phyloP scores from a whole-genome alignment of 2,888 invertebrate genomes.

The Neoitamus cyanurus region DNA sequence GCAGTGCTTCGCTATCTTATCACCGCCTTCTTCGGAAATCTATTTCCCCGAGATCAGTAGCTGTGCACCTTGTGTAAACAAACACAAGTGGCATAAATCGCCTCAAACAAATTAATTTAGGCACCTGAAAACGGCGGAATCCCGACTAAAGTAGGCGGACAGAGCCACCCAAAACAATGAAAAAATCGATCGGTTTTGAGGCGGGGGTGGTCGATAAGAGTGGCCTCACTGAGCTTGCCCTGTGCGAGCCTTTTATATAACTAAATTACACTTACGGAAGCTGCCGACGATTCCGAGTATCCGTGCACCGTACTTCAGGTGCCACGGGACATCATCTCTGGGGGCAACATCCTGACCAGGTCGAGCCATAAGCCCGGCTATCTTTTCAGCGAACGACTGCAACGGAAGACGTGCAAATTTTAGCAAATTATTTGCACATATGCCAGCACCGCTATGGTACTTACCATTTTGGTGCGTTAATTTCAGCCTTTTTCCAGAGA shows the following conservation, averaged over 20 bases:
- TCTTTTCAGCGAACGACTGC: constrained; percentile 83
- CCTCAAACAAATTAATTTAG: background rate
- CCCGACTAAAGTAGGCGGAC: background rate
- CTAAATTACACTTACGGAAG: constrained; percentile 74
- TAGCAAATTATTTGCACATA: constrained; percentile 34
- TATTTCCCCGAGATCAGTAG: too few relatives aligned
- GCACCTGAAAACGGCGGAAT: background rate
- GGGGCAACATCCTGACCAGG: constrained; percentile 80
- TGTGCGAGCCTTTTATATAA: background rate
- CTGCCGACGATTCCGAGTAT: constrained; percentile 86
- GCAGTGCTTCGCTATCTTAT: background rate
- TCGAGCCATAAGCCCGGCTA: constrained; percentile 81
- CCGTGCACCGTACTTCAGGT: constrained; percentile 87
- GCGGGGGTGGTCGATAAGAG: constrained; percentile 2
- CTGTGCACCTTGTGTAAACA: background rate
- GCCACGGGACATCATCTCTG: constrained; percentile 89
- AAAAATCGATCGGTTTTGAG: constrained; percentile 55
- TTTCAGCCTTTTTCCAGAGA: background rate
- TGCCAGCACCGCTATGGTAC: background rate
- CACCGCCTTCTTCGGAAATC: background rate
- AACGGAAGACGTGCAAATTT: constrained; percentile 56
- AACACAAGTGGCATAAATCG: background rate
- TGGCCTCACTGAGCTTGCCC: background rate
- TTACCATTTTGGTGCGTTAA: constrained; percentile 6
- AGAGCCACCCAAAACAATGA: constrained; percentile 49